phyloP scores from a whole-genome alignment of 37 sponge, comb jelly and placozoan species.

The Chondrosia reniformis region DNA sequence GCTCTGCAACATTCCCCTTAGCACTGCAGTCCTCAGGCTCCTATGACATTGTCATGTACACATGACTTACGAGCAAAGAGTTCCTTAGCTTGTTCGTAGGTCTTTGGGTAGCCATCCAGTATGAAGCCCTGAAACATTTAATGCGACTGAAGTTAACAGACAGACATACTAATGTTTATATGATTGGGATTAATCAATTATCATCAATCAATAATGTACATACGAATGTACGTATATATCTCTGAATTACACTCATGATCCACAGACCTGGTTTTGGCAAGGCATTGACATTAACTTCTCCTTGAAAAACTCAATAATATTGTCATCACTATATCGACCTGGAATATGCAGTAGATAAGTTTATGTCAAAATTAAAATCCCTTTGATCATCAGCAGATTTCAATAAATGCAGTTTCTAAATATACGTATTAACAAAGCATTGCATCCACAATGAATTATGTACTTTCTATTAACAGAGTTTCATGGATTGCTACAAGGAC shows the following conservation, averaged over 20 bases:
- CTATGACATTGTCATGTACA: too few species aligned
- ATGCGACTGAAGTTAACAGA: too few species aligned
- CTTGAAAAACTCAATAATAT: conserved; percentile 79
- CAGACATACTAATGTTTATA: too few species aligned
- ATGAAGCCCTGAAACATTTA: conserved; percentile 71
- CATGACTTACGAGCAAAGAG: conserved; percentile 68
- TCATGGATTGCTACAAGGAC: not conserved
- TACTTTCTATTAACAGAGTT: too few species aligned
- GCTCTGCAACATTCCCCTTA: too few species aligned
- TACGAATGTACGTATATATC: not conserved
- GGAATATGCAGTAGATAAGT: not conserved
- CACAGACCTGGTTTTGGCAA: conserved; percentile 81
- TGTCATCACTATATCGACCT: conserved; percentile 78
- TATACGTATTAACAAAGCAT: too few species aligned
- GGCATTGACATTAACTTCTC: conserved; percentile 85
- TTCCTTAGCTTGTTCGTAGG: conserved; percentile 80
- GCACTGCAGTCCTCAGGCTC: too few species aligned
- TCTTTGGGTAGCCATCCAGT: conserved; percentile 94
- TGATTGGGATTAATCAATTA: not conserved
- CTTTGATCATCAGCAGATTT: too few species aligned
- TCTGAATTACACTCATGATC: too few species aligned
- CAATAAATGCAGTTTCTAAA: too few species aligned
- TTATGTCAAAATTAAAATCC: not conserved
- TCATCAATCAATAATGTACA: not conserved
- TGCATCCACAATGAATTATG: too few species aligned